Evolutionary conservation across 2,888 invertebrate genomes (phyloP).

Genomic region (Fragum sueziense): DNA sequence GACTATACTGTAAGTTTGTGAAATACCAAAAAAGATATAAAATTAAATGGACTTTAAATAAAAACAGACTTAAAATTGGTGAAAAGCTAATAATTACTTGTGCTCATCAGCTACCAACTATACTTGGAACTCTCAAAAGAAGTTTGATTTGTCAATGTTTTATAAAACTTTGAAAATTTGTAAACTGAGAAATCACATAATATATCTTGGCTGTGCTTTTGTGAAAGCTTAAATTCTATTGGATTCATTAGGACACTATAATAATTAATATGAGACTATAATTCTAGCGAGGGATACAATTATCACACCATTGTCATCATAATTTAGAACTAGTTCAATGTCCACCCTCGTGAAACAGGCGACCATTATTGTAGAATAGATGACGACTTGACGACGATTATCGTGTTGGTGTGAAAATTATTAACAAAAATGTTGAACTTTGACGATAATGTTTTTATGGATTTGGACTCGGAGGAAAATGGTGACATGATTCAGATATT

Average conservation of each 20-base stretch:
- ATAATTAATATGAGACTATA: not conserved
- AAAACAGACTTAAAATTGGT: no score
- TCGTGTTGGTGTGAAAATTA: conserved; percentile 3
- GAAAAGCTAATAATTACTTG: no score
- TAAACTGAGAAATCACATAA: no score
- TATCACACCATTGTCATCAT: not conserved
- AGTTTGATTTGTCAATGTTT: no score
- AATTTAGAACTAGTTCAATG: not conserved
- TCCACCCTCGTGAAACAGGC: not conserved
- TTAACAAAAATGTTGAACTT: not conserved
- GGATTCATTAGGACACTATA: not conserved
- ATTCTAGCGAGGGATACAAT: not conserved
- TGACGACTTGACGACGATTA: not conserved
- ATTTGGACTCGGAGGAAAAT: not conserved
- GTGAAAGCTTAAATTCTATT: not conserved
- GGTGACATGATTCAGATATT: conserved; percentile 21
- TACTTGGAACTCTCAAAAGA: no score
- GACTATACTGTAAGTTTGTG: no score
- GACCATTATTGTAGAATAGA: not conserved
- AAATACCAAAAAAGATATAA: no score
- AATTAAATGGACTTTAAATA: no score
- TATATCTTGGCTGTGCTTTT: no score
- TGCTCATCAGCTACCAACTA: no score
- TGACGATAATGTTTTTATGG: conserved; percentile 31
- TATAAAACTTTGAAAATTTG: no score